Percentiles rank a stretch among this genome's conserved stretches.
Conservation (phyloP, 2,888 invertebrate species). For the Drosophila yooni region DNA sequence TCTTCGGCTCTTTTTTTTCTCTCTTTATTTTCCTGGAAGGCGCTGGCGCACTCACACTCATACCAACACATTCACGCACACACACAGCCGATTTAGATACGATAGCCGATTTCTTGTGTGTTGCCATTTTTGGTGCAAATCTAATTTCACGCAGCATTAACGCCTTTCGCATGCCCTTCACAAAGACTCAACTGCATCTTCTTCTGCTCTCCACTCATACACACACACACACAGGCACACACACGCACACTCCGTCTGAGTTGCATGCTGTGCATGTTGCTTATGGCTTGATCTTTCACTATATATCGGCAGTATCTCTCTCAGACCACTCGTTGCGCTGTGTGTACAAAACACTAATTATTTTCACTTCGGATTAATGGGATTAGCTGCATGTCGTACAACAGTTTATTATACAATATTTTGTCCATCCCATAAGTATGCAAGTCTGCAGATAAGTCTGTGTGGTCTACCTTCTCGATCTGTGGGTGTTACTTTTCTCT, state of each 20-base stretch:
- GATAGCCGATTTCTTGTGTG: slow-evolving; percentile 25
- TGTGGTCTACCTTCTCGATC: slow-evolving; percentile 28
- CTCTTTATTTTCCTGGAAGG: slow-evolving; percentile 67
- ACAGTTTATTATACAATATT: slow-evolving; percentile 78
- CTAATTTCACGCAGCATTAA: slow-evolving; percentile 85
- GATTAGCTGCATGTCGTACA: slow-evolving; percentile 80
- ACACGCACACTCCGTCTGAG: slow-evolving; percentile 4
- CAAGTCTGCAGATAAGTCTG: slow-evolving; percentile 6
- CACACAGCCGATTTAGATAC: slow-evolving; percentile 38
- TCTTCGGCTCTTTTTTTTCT: slow-evolving; percentile 32
- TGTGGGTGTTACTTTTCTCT: slow-evolving; percentile 15
- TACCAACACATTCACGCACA: slow-evolving; percentile 9
- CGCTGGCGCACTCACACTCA: slow-evolving; percentile 40
- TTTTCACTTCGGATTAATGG: slow-evolving; percentile 83
- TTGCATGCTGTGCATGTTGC: slow-evolving; percentile 41
- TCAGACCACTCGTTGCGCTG: slow-evolving; percentile 43
- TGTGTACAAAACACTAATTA: slow-evolving; percentile 83
- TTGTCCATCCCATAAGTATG: slow-evolving; percentile 39
- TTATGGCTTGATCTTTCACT: slow-evolving; percentile 39
- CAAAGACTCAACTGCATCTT: slow-evolving; percentile 30
- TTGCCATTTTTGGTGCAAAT: slow-evolving; percentile 80
- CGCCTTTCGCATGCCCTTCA: slow-evolving; percentile 77
- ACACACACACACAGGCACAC: neutral
- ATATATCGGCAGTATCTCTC: neutral
- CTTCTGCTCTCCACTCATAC: slow-evolving; percentile 10